These are phyloP conservation scores for Alviniconcha marisindica DNA, from an alignment of 1,140 invertebrate genomes.

Conservation along the genomic window DNA sequence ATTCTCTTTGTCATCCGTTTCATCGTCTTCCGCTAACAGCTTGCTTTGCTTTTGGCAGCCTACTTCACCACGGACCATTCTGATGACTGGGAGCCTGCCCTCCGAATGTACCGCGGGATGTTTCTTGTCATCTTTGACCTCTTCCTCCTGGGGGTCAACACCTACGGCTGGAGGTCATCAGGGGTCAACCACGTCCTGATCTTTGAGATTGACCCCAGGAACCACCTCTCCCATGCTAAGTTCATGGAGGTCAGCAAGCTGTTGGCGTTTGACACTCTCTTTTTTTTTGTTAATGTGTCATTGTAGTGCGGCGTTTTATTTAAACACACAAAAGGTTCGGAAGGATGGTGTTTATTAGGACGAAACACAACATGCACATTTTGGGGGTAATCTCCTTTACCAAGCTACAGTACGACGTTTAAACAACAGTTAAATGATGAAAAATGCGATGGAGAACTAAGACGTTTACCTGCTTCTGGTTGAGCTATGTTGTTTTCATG, in stretches of 20 bases:
- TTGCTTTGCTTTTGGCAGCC: conserved; percentile 57
- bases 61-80: conserved; percentile 58
- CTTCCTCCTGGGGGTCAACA: conserved; percentile 97
- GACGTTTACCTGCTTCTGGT: no score
- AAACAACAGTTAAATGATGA: no score
- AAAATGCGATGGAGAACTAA: no score
- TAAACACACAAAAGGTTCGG: no score
- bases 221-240: conserved; percentile 96
- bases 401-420: no score
- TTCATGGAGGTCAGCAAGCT: conserved; percentile 92
- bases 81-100: conserved; percentile 74
- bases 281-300: no score
- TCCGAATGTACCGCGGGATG: conserved; percentile 90
- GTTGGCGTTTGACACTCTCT: no score
- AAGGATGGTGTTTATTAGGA: no score
- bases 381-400: no score
- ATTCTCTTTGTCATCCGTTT: neutral
- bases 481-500: no score
- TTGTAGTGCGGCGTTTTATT: no score
- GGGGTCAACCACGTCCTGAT: conserved; percentile 99
- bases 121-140: conserved; percentile 95
- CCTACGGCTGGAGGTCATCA: conserved; percentile 97
- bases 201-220: conserved; percentile 98
- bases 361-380: no score
- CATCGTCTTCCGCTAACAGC: neutral